Evolutionary conservation across 2,797 vertebrate genomes (phyloP).

Genomic region (Urosaurus nigricauda): DNA sequence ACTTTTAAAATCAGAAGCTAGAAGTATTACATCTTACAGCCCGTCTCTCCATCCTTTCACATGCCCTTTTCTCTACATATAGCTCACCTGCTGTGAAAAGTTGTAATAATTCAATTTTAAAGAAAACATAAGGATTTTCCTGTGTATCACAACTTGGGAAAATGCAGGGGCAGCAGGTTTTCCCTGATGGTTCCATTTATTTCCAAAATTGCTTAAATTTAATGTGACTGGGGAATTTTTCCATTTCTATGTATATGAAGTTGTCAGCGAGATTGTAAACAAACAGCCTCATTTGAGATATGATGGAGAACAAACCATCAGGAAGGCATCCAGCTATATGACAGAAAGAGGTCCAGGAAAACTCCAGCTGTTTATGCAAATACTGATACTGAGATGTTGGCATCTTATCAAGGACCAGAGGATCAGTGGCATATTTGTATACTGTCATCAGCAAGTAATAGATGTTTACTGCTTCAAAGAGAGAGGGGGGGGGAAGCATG

Average conservation of each 20-base stretch:
- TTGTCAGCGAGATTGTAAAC: constrained; percentile 56
- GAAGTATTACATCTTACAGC: neutral
- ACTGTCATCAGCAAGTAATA: constrained; percentile 52
- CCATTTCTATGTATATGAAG: constrained; percentile 43
- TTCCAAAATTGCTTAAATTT: constrained; percentile 54
- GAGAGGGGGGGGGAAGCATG: neutral
- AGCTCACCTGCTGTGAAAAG: neutral
- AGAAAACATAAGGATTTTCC: neutral
- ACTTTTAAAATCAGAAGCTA: neutral
- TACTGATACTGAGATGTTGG: constrained; percentile 58
- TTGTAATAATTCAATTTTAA: constrained; percentile 35
- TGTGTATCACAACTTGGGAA: constrained; percentile 7
- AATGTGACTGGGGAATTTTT: constrained; percentile 44
- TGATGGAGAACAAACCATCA: constrained; percentile 36
- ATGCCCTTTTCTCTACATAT: neutral
- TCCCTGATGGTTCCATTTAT: constrained; percentile 48
- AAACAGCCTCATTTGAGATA: constrained; percentile 48
- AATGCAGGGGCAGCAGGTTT: constrained; percentile 10
- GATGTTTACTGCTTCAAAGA: constrained; percentile 57
- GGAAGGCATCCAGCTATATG: constrained; percentile 63
- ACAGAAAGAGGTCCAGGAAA: constrained; percentile 63
- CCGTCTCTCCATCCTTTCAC: too few relatives aligned
- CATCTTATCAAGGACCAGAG: constrained; percentile 65
- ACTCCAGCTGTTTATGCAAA: constrained; percentile 72
- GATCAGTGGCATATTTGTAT: constrained; percentile 63